Percentiles rank a stretch among this genome's conserved stretches.
Conservation (phyloP, 2,888 invertebrate species). For the Colostygia pectinataria region DNA sequence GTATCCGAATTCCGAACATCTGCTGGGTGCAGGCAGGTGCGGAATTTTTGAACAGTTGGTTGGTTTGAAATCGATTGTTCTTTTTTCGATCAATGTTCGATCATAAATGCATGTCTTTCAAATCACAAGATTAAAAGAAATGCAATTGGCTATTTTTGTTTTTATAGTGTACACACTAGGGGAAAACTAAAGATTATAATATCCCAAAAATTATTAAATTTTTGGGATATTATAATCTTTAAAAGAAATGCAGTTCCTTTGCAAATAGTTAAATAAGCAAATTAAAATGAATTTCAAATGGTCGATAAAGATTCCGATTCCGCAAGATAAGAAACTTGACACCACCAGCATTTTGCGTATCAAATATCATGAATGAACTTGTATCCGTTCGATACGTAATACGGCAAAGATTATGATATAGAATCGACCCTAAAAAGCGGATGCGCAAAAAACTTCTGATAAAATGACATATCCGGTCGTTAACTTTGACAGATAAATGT, state of each 20-base stretch:
- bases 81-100: no score
- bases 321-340: conserved; percentile 2
- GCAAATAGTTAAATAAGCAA: background rate
- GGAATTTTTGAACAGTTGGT: conserved; percentile 54
- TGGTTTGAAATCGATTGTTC: conserved; percentile 29
- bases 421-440: conserved; percentile 27
- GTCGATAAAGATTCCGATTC: no score
- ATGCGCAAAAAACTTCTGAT: conserved; percentile 34
- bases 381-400: conserved; percentile 27
- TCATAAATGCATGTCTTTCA: no score
- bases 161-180: no score
- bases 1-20: conserved; percentile 61
- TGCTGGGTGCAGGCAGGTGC: conserved; percentile 75
- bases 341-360: conserved; percentile 18
- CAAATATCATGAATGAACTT: conserved; percentile 28
- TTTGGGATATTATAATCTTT: background rate
- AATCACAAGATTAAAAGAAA: no score
- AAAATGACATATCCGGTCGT: conserved; percentile 33
- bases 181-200: no score
- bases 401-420: conserved; percentile 16
- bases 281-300: background rate
- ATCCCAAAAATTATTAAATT: no score
- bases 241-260: background rate
- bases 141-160: no score
- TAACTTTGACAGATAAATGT: conserved; percentile 25